Evolutionary conservation across 2,888 invertebrate species (phyloP), one percentile per base, ranked within the genome.

Genomic region (Cheilosia scutellata): DNA sequence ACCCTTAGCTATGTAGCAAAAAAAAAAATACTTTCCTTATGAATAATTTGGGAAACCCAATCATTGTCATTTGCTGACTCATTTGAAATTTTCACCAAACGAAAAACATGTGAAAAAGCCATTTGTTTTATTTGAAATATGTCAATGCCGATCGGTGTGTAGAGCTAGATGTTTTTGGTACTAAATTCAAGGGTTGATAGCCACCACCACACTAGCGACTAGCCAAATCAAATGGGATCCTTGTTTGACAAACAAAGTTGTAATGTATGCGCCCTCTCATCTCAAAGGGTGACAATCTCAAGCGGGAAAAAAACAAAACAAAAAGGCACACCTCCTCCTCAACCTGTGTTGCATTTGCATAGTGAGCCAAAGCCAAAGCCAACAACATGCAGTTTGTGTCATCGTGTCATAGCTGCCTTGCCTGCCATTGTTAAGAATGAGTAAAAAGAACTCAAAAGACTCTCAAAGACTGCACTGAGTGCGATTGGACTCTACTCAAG

Each of bases 401-500:
- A 20, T 20, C 20, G 20, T 20, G 0, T 20, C 20, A 20, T 20
- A 20, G 20, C 20, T 20, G 2, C 20, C 5, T n/a, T 20, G 44
- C 5, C 7, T n/a, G 5, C 6, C 44, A 47, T 47, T 16, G 5
- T 16, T 49, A 25, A 49, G 25, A 49, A 51, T 27, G 25, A 51
- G 27, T 51, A 51, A 13, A 51, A 51, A 51, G 5, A 51, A 11
- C 51, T 51, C 27, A 51, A 51, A 51, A 13, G 11, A 9, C 5
- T 13, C 5, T 13, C 13, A 27, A 29, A 27, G 25, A 27, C 25
- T 29, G 5, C 51, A 51, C 13, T 29, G 51, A 27, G 51, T 27
- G 27, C 51, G 13, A 51, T 51, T 51, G 5, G 27, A 51, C 27
- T 51, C 51, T 4, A 51, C 51, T 51, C 51, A 29, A 51, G 51